Conservation (phyloP, 2,113 vertebrate genomes). For the Sula dactylatra region DNA sequence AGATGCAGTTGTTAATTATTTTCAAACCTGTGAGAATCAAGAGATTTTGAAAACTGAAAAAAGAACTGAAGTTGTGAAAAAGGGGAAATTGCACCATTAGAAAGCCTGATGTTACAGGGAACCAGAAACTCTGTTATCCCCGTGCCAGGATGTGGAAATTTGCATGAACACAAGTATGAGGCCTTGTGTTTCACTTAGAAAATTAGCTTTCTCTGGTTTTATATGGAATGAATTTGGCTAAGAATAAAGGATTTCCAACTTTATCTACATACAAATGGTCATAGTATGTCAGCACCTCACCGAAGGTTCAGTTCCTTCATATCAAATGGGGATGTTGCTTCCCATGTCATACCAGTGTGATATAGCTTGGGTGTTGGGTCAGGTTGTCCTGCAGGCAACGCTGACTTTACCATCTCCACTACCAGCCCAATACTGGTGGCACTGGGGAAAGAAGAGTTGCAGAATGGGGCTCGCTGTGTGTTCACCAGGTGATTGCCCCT, state of each 20-base stretch:
- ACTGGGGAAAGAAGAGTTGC: background rate
- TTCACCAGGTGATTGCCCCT: background rate
- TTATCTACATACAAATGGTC: background rate
- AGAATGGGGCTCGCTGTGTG: background rate
- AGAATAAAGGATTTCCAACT: background rate
- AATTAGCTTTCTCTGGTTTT: background rate
- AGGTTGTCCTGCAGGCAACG: background rate
- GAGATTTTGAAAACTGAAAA: background rate
- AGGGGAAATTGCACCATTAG: background rate
- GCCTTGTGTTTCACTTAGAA: background rate
- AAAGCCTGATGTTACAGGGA: background rate
- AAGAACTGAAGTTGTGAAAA: background rate
- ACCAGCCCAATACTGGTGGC: background rate
- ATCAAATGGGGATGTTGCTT: rapidly evolving
- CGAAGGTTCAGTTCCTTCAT: background rate
- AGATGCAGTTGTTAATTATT: background rate
- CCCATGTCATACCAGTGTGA: rapidly evolving
- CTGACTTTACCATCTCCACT: background rate
- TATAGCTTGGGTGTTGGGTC: background rate
- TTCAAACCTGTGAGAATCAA: background rate
- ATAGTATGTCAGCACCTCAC: background rate
- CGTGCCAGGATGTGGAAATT: background rate
- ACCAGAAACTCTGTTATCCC: background rate
- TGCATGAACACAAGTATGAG: background rate
- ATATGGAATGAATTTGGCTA: background rate